These are phyloP conservation scores for Acropora tenuis DNA, from an alignment of 64 coral and sea anemone genomes.

Conservation along the genomic window DNA sequence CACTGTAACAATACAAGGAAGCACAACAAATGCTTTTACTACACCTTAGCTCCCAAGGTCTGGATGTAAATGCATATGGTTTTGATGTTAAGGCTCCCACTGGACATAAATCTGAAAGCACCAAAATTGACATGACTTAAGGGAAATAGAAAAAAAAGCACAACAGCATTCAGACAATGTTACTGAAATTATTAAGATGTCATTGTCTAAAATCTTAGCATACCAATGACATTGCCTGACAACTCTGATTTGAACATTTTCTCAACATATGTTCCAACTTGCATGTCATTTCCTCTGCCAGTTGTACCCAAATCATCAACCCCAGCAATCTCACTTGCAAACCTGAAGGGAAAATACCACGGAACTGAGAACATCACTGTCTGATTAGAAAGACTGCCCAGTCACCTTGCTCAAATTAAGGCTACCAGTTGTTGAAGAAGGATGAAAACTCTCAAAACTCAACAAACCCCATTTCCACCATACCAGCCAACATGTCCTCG, in stretches of 20 bases:
- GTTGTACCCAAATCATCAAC: constrained; percentile 98
- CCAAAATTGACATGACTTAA: background rate
- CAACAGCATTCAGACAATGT: background rate
- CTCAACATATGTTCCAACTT: constrained; percentile 98
- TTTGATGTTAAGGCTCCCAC: constrained; percentile 98
- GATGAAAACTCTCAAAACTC: no score
- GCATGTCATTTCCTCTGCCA: constrained; percentile 96
- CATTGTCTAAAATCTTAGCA: background rate
- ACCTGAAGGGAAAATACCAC: constrained; percentile 51
- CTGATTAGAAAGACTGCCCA: no score
- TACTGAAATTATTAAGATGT: no score
- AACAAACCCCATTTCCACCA: no score
- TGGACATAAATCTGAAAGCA: constrained; percentile 88
- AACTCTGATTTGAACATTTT: constrained; percentile 99
- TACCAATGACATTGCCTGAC: constrained; percentile 99
- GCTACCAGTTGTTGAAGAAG: no score
- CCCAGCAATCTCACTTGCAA: constrained; percentile 99
- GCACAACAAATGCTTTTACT: background rate
- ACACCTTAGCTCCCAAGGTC: constrained; percentile 98
- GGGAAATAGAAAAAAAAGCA: no score
- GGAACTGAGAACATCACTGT: no score
- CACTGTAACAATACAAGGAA: background rate
- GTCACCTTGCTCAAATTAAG: background rate
- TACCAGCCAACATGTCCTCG: no score
- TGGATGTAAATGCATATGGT: constrained; percentile 96